Evolutionary conservation across 2,888 invertebrate genomes (phyloP), one percentile per base, ranked within the genome.

Genomic region (Hydrotaea diabolus): DNA sequence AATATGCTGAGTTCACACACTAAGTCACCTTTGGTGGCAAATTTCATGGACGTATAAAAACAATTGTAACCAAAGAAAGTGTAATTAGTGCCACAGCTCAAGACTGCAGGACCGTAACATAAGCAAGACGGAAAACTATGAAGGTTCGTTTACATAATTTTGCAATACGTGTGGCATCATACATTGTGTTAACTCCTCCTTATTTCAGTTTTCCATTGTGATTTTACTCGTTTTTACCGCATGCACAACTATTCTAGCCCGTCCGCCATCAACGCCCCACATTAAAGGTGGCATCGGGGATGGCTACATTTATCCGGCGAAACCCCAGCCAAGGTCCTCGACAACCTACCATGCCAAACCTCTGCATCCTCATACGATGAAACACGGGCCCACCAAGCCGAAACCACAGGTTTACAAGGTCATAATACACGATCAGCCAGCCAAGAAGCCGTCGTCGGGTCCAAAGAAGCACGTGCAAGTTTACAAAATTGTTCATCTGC

Each of bases 401-500:
- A 80, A 80, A 46, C 64, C 79, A 13, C 21, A 62, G 13, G 21
- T 82, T 8, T 82, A 62, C 19, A 79, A 81, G 73, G 74, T 85
- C 21, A 80, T 85, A 4, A 80, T 79, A 59, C 53, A 85, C n/a
- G 71, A 79, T 59, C 78, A 76, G 15, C n/a, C 71, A 31, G 21
- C 11, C 0, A 62, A 55, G 23, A 73, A 73, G 7, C 15, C 55
- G 1, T 39, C 39, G 9, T 31, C 31, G 31, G 31, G 31, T 31
- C 31, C 64, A 0, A 8, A 36, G 8, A 66, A 88, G 64, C 79
- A 88, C 55, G 87, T 88, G 17, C 85, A 88, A 79, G 86, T 87
- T 66, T 86, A 87, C 26, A 88, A 88, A 82, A 86, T 88, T 7
- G 86, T 88, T 69, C 86, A 86, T 64, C 64, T 80, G 21, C 39